Evolutionary conservation across 2,888 invertebrate species (phyloP).

Genomic region (Tetragnatha montana): DNA sequence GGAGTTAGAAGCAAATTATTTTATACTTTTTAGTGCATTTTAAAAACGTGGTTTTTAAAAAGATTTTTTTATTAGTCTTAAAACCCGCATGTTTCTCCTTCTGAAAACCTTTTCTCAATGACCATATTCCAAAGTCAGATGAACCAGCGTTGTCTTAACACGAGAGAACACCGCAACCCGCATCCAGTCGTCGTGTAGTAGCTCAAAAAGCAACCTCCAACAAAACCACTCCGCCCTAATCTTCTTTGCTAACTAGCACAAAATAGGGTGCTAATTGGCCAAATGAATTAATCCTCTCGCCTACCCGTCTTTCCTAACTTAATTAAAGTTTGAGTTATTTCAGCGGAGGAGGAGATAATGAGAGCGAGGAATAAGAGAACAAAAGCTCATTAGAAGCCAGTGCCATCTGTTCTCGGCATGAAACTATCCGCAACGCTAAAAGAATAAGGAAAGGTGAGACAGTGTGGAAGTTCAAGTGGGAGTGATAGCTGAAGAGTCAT

Average conservation of each 20-base stretch:
- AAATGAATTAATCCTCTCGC: background rate
- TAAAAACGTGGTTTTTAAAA: no score
- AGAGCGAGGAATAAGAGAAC: background rate
- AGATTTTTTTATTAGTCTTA: no score
- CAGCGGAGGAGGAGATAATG: background rate
- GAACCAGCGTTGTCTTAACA: no score
- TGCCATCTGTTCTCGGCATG: background rate
- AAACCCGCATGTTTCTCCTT: no score
- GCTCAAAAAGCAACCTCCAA: background rate
- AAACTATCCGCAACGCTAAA: background rate
- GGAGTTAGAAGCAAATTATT: no score
- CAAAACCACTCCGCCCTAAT: background rate
- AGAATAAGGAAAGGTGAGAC: no score
- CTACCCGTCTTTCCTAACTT: background rate
- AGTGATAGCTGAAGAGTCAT: no score
- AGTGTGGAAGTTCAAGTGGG: no score
- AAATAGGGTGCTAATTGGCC: background rate
- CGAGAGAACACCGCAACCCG: background rate
- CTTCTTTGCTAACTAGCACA: background rate
- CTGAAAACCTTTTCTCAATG: no score
- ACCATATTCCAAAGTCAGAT: no score
- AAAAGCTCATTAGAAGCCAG: background rate
- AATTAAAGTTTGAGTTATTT: conserved; percentile 1
- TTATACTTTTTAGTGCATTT: no score
- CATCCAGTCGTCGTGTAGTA: background rate